Evolutionary conservation across 2,113 vertebrate genomes (phyloP), one percentile per base, ranked within the genome.

Genomic region (Hypanus sabinus): DNA sequence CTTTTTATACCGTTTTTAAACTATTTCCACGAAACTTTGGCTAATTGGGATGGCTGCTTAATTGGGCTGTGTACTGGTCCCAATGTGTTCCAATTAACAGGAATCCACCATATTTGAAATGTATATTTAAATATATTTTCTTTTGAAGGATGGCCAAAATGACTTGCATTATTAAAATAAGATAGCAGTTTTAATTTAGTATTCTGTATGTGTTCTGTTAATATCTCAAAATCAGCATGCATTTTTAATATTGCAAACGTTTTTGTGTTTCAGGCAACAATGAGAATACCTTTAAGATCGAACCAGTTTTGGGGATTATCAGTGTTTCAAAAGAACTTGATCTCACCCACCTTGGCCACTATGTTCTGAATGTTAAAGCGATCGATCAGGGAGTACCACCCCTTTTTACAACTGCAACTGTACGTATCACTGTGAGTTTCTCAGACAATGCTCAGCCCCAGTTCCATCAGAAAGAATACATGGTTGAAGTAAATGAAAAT

Each of bases 361-460:
- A 99, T 94, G 97, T 99, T 94, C 96, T 99, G 77, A 99, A 98
- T 0, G 96, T 99, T 94, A 98, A 98, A 96, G 99, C 97, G 55
- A 96, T 96, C 0, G 99, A 99, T 94, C 97, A 96, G 85, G 99
- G 99, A 33, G 97, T 97, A 24, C 98, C 98, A 12, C 96, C 98
- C 0, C 96, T 99, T 91, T 99, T 98, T 93, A 97, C 98, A 75
- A 98, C 98, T 6, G 97, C 98, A 33, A 96, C 98, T 36, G 98
- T 99, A 11, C 97, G 98, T 0, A 97, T 99, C 94, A 97, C 98
- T 22, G 97, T 99, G 95, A 98, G 98, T 0, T 97, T 99, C 95
- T 98, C 99, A 18, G 98, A 99, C 96, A 99, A 99, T 71, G 97
- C 98, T 0, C 97, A 97, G 30, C 99, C 99, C 62, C 98, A 98